Base-by-base conservation (phyloP, 2,888 invertebrate species). In the Drosophila birchii region DNA sequence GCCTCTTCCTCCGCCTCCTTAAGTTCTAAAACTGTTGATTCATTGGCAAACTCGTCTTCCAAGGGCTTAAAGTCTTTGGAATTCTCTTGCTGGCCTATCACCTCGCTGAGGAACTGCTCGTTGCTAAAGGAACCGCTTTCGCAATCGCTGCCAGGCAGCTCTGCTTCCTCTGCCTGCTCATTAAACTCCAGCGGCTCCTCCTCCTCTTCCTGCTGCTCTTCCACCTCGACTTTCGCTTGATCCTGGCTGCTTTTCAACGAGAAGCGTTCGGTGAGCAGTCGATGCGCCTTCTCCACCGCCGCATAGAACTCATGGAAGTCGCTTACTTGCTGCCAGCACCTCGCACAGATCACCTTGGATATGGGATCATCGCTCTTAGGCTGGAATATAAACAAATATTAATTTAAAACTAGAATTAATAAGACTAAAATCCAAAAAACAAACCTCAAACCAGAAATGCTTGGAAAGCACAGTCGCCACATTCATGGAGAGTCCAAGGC, bases 391-490 rank as follows among this genome's bases (percentile, higher is more conserved):
- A 5, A 5, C 1, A 18, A 53, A 34, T 7, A 47, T 26, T 16
- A 20, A 23, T 26, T 20, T 14, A 11, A n/a, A 5, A 8, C 2
- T 6, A 49, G 11, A n/a, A 5, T n/a, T n/a, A 5, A 20, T 9
- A 14, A 0, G 11, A 16, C n/a, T n/a, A n/a, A 16, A 11, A 20
- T 8, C 29, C 29, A n/a, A 8, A 2, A 18, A 0, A 6, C 57
- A 32, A 80, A 92, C 92, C 89, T 92, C 89, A 68, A 92, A 92
- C 92, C 92, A 92, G 79, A 92, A 92, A 70, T 92, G 90, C 75
- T 92, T 91, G 39, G 81, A 79, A 29, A 92, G 72, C 39, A 92
- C 80, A 4, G 66, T 64, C 2, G 91, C 87, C n/a, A 91, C 88
- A 71, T 90, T 89, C 5, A 90, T 70, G 16, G 90, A 81, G 5